A percentile compares a stretch with the other conserved stretches of the same genome.
Conservation (phyloP, 2,888 invertebrate genomes). For the Sarcophaga variegata region DNA sequence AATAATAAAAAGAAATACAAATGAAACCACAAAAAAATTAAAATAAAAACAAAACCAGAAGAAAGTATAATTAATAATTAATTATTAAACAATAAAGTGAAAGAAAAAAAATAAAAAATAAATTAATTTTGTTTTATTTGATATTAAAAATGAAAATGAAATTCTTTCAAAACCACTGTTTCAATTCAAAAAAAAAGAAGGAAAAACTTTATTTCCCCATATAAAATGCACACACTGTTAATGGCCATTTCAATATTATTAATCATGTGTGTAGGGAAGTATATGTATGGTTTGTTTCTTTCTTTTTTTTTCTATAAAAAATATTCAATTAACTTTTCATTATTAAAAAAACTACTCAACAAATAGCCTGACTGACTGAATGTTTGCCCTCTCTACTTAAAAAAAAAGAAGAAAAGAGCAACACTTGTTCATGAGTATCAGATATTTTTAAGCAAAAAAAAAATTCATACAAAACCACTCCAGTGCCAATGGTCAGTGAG, state of each 20-base stretch:
- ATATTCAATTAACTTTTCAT: no score
- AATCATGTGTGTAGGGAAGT: no score
- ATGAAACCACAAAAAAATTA: slow-evolving; percentile 18
- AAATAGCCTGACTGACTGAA: no score
- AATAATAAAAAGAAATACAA: slow-evolving; percentile 24
- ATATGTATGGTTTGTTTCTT: no score
- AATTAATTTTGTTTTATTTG: background rate
- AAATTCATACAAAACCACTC: no score
- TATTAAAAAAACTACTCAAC: no score
- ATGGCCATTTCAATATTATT: no score
- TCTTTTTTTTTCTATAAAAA: no score
- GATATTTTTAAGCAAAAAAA: background rate
- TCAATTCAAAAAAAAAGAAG: background rate
- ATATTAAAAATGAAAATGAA: background rate
- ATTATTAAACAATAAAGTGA: background rate
- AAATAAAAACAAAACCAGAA: background rate
- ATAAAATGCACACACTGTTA: no score
- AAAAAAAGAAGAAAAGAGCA: no score
- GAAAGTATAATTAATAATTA: background rate
- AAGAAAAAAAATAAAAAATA: background rate
- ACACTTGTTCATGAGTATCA: background rate
- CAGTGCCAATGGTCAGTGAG: background rate
- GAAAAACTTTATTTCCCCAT: no score
- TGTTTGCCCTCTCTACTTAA: no score
- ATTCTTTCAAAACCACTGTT: background rate